phyloP scores from a whole-genome alignment of 2,113 vertebrate species.

The Myrmecobius fasciatus region DNA sequence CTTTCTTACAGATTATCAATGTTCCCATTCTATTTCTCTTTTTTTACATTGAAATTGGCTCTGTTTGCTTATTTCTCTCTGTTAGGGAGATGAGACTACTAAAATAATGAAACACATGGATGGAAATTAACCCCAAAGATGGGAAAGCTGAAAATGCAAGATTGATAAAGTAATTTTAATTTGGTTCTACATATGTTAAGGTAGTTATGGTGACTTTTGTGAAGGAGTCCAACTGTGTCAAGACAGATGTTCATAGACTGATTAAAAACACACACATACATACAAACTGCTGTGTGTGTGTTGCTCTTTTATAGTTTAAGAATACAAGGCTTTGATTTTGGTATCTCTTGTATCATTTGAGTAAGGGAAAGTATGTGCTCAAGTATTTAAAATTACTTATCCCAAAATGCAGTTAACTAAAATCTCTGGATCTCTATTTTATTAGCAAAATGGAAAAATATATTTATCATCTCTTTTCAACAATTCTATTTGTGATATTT shows the following conservation, averaged over 20 bases:
- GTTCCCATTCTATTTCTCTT: neutral
- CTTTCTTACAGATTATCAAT: neutral
- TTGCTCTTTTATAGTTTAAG: neutral
- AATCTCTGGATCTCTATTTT: fast-evolving
- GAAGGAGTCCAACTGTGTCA: constrained; percentile 76
- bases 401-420: fast-evolving
- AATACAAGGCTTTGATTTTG: fast-evolving
- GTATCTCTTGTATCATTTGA: fast-evolving
- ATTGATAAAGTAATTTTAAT: constrained; percentile 81
- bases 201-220: constrained; percentile 78
- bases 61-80: constrained; percentile 20
- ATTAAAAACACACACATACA: constrained; percentile 15
- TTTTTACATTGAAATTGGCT: neutral
- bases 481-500: too few species aligned
- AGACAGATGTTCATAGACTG: constrained; percentile 74
- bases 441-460: too few species aligned
- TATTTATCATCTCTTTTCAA: fast-evolving
- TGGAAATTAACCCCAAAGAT: constrained; percentile 71
- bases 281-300: neutral
- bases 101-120: constrained; percentile 74
- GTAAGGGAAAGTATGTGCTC: fast-evolving
- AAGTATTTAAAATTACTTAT: fast-evolving
- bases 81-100: constrained; percentile 22
- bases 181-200: constrained; percentile 81
- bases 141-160: constrained; percentile 75